Evolutionary conservation across 2,888 invertebrate species (phyloP), one percentile per base, ranked within the genome.

Genomic region (Serripes groenlandicus): DNA sequence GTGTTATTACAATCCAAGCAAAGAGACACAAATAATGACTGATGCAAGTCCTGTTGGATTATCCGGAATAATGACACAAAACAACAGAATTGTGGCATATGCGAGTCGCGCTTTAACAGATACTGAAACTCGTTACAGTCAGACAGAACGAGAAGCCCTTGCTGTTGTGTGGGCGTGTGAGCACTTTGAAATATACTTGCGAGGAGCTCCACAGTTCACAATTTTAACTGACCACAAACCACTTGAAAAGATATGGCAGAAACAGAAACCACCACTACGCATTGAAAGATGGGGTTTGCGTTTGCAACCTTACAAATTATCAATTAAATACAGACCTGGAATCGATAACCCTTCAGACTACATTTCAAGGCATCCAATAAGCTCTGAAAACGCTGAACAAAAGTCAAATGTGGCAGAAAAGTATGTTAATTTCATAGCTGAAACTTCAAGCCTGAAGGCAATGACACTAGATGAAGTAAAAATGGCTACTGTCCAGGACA

Each of bases 81-180:
- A n/a, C 64, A 88, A 11, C n/a, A n/a, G n/a, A 68, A 69, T 85
- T 1, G 80, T 83, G 11, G 73, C 70, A 15, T 88, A 90, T 60
- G 86, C 84, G 11, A 86, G 87, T 37, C 60, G 85, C 21, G 73
- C 83, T 21, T 79, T 88, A 3, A 79, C 88, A 9, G 75, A 78
- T n/a, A 80, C 78, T 4, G 90, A 90, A 66, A 11, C 62, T 2
- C 54, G 89, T 9, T 90, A 90, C 70, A 83, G 83, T 11, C 90
- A 90, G 68, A 90, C 87, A 21, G 88, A 89, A 72, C 71, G 87
- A 1, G 90, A 90, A 60, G 74, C 86, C 49, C 76, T 91, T 21
- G 91, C 87, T 11, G 79, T 91, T 5, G 88, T 89, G 15, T 91
- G 89, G 91, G 71, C 79, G n/a, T n/a, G n/a, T n/a, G n/a, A n/a